Percentiles rank a stretch among this genome's conserved stretches.
Conservation (phyloP, 2,113 vertebrate species). For the Lagopus muta region DNA sequence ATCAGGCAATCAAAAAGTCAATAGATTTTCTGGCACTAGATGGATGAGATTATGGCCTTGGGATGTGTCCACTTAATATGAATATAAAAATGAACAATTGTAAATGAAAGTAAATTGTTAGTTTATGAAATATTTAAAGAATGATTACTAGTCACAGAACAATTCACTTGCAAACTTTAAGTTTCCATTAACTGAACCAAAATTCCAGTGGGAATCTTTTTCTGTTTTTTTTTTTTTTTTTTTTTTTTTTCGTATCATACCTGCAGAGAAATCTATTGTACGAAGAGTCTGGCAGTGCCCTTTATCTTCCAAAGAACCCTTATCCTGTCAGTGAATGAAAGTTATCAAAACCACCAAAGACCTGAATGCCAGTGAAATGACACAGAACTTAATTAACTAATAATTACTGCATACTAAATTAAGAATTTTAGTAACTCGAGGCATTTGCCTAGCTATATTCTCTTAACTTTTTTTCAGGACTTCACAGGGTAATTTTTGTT, state of each 20-base stretch:
- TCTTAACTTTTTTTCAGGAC: slow-evolving; percentile 34
- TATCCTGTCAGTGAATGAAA: background rate
- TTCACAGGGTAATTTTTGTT: slow-evolving; percentile 48
- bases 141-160: background rate
- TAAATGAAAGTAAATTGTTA: background rate
- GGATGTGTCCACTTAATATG: background rate
- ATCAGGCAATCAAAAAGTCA: background rate
- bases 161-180: background rate
- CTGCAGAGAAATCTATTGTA: background rate
- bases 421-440: slow-evolving; percentile 45
- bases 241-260: background rate
- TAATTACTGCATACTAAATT: slow-evolving; percentile 64
- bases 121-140: background rate
- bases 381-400: slow-evolving; percentile 34
- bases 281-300: background rate
- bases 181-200: background rate
- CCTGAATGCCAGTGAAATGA: background rate
- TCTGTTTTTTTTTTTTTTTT: background rate
- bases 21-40: background rate
- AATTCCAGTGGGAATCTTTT: background rate
- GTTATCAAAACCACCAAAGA: background rate
- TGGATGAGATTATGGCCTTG: background rate
- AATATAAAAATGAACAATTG: background rate
- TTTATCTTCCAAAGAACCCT: background rate
- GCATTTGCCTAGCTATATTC: slow-evolving; percentile 38